phyloP scores from a whole-genome alignment of 2,113 vertebrate genomes.

The Muscicapa adusta region DNA sequence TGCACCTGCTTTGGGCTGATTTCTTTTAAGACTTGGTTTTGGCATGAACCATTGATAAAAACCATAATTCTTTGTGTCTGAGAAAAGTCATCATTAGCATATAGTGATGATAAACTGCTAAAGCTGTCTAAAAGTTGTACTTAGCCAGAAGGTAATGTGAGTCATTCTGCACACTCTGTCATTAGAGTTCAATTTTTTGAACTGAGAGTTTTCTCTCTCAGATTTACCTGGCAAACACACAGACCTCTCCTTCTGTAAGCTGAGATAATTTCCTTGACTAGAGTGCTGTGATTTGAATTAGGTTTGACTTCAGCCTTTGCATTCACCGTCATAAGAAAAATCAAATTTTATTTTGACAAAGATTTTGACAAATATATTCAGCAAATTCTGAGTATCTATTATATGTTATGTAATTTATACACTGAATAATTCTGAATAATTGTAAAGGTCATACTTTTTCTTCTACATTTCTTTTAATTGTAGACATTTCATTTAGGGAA shows the following conservation, averaged over 20 bases:
- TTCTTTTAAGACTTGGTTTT: conserved; percentile 57
- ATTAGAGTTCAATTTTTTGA: not conserved
- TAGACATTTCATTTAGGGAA: not conserved
- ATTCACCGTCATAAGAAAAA: not conserved
- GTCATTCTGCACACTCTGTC: not conserved
- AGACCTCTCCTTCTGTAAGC: not conserved
- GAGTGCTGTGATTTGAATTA: not conserved
- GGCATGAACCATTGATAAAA: conserved; percentile 62
- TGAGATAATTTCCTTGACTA: not conserved
- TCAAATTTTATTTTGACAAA: not conserved
- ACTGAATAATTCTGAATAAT: not conserved
- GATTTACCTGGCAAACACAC: not conserved
- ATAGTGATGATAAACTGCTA: conserved; percentile 53
- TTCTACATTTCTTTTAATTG: not conserved
- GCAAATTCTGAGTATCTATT: not conserved
- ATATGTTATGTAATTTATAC: not conserved
- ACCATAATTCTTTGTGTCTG: conserved; percentile 34
- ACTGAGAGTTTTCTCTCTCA: not conserved
- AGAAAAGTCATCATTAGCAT: conserved; percentile 53
- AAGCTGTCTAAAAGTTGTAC: not conserved
- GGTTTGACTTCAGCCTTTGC: not conserved
- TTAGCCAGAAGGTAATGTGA: not conserved
- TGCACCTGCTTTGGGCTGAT: conserved; percentile 75
- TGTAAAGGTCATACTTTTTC: not conserved
- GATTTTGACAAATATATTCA: not conserved